These are phyloP conservation scores for Scortum barcoo DNA, from an alignment of 2,113 vertebrate species.

Conservation along the genomic window DNA sequence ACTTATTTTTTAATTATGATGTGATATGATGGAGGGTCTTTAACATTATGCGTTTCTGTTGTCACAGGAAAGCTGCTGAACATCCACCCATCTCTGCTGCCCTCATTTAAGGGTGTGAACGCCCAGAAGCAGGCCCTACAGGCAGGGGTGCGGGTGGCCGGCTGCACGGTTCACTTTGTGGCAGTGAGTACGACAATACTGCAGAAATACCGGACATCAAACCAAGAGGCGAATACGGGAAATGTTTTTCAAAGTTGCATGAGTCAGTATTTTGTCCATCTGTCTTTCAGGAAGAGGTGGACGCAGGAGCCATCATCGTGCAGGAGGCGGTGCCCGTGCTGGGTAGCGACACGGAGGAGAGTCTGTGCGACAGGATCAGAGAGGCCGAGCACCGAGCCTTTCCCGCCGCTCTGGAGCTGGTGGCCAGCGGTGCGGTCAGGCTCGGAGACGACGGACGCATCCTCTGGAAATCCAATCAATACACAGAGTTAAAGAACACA, in stretches of 20 bases:
- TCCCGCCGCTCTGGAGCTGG: slow-evolving; percentile 92
- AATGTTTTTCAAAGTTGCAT: neutral
- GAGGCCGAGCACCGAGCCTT: slow-evolving; percentile 93
- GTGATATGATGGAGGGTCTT: neutral
- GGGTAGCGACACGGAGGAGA: slow-evolving; percentile 88
- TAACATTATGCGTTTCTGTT: neutral
- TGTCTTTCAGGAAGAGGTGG: slow-evolving; percentile 92
- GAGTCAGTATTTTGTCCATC: neutral
- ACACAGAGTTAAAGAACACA: neutral
- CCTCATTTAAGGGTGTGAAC: slow-evolving; percentile 95
- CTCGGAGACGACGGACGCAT: slow-evolving; percentile 87
- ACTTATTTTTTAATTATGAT: neutral
- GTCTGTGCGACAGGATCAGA: slow-evolving; percentile 89
- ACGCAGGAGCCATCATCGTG: slow-evolving; percentile 93
- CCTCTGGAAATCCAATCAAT: slow-evolving; percentile 79
- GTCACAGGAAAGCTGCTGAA: slow-evolving; percentile 94
- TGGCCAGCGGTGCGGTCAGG: slow-evolving; percentile 85
- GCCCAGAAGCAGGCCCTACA: slow-evolving; percentile 93
- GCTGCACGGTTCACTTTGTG: slow-evolving; percentile 97
- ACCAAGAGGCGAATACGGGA: neutral
- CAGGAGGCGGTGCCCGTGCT: slow-evolving; percentile 93
- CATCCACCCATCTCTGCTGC: slow-evolving; percentile 96
- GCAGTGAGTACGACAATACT: slow-evolving; percentile 87
- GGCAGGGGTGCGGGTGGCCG: slow-evolving; percentile 89
- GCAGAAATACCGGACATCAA: too few species aligned